Evolutionary conservation across 1,140 invertebrate genomes (phyloP).

Genomic region (Drosophila neocordata): DNA sequence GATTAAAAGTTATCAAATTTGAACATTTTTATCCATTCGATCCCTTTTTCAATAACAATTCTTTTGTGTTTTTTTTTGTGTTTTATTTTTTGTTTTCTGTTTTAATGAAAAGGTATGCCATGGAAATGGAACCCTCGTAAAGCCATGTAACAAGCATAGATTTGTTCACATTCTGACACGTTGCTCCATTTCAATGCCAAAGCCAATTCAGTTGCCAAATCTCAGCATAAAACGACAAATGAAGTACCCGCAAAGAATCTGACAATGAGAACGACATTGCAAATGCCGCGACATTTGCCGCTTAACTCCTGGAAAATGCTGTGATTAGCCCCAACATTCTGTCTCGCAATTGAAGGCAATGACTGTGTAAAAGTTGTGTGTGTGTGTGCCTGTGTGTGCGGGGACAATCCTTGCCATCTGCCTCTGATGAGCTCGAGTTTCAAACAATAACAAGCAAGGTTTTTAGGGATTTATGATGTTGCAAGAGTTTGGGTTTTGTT

Average conservation of each 20-base stretch:
- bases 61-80: not conserved
- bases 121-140: slow-evolving; percentile 47
- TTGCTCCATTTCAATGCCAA: not conserved
- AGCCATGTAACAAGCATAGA: slow-evolving; percentile 33
- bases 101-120: slow-evolving; percentile 9
- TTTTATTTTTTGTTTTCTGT: not conserved
- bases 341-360: slow-evolving; percentile 47
- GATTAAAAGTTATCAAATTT: slow-evolving; percentile 19
- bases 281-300: slow-evolving; percentile 54
- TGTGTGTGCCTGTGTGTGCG: slow-evolving; percentile 22
- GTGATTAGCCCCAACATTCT: slow-evolving; percentile 62
- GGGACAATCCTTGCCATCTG: slow-evolving; percentile 25
- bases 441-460: slow-evolving; percentile 76
- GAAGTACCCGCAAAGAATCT: slow-evolving; percentile 30
- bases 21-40: slow-evolving; percentile 39
- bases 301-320: slow-evolving; percentile 61
- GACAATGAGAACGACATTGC: slow-evolving; percentile 14
- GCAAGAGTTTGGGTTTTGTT: not conserved
- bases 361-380: slow-evolving; percentile 16
- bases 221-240: slow-evolving; percentile 38
- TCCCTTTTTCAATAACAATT: not conserved
- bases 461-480: slow-evolving; percentile 79
- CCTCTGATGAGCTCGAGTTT: slow-evolving; percentile 71
- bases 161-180: slow-evolving; percentile 18
- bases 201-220: slow-evolving; percentile 20